phyloP scores from a whole-genome alignment of 2,797 vertebrate species.

The Buceros bicornis region DNA sequence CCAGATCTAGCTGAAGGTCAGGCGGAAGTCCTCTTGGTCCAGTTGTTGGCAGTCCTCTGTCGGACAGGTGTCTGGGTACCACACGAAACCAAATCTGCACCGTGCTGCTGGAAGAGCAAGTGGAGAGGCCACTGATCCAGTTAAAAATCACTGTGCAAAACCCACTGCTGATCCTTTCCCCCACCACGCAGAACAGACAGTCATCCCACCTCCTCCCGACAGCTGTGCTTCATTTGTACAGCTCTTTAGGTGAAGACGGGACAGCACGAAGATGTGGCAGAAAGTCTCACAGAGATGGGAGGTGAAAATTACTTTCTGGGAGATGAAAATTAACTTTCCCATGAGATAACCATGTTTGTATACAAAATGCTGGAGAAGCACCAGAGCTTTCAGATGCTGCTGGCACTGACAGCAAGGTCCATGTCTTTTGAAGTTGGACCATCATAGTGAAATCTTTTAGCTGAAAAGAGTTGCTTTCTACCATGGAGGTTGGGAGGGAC shows the following conservation, averaged over 20 bases:
- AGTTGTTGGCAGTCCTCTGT: not conserved
- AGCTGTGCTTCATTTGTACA: not conserved
- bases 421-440: not conserved
- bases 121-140: not conserved
- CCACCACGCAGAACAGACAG: not conserved
- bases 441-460: not conserved
- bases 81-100: not conserved
- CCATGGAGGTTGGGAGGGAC: not conserved
- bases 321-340: not conserved
- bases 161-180: too few relatives aligned
- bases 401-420: not conserved
- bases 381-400: not conserved
- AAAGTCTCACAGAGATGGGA: not conserved
- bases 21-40: not conserved
- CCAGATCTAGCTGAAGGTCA: not conserved
- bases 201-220: not conserved
- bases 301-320: not conserved
- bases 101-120: not conserved
- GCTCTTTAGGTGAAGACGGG: not conserved
- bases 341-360: accelerated
- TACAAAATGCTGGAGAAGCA: not conserved
- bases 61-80: not conserved
- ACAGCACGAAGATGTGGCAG: not conserved
- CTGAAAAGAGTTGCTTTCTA: not conserved
- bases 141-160: not conserved